Conservation (phyloP, 2,888 invertebrate species). For the Ormia ochracea region DNA sequence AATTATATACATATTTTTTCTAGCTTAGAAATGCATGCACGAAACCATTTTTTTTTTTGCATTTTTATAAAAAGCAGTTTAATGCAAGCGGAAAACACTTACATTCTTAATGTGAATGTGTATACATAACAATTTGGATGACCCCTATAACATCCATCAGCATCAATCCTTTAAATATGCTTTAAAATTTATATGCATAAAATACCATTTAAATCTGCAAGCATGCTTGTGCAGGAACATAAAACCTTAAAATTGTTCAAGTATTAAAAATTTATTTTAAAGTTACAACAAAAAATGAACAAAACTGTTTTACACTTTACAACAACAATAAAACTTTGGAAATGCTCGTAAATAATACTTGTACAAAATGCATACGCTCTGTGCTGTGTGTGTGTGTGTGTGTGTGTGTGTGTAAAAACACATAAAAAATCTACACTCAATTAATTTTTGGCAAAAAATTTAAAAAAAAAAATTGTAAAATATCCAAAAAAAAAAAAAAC, state of each 20-base stretch:
- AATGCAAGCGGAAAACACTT: neutral
- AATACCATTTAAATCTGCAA: constrained; percentile 20
- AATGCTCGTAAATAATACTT: constrained; percentile 19
- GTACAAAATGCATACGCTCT: neutral
- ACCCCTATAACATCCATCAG: neutral
- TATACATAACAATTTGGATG: neutral
- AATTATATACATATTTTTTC: no score
- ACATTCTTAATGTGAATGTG: neutral
- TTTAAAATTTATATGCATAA: constrained; percentile 10
- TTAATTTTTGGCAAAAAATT: constrained; percentile 65
- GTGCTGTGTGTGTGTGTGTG: no score
- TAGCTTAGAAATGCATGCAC: neutral
- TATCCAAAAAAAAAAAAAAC: constrained; percentile 37
- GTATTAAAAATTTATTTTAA: constrained; percentile 47
- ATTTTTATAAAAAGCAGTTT: neutral
- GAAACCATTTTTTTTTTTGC: neutral
- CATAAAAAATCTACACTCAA: constrained; percentile 66
- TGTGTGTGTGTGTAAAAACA: constrained; percentile 37
- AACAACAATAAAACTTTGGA: constrained; percentile 32
- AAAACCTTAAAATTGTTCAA: constrained; percentile 33
- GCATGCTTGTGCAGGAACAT: neutral
- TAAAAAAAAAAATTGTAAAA: constrained; percentile 55
- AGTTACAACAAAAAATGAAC: neutral
- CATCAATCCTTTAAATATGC: constrained; percentile 16
- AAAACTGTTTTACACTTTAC: constrained; percentile 11